Base-by-base conservation (phyloP, 2,113 vertebrate genomes). In the Aspiorhynchus laticeps region DNA sequence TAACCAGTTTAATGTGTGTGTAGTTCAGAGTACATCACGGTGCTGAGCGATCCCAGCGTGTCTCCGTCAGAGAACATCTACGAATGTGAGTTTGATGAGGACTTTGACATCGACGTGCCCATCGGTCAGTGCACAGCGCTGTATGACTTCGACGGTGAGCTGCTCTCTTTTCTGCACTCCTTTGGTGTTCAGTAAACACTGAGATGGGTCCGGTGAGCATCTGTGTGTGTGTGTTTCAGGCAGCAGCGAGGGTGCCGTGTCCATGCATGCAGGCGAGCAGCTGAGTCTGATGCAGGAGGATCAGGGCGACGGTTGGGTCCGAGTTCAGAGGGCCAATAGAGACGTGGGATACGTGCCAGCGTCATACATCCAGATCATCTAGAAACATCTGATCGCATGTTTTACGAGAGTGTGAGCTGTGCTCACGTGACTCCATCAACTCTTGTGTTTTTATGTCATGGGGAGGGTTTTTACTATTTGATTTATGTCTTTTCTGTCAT, bases 271-370 rank as follows among this genome's bases (percentile, higher is more conserved):
- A 83, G 96, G 95, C 0, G 96, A 97, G 87, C 90, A 91, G 88
- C 91, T 97, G 67, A 96, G 91, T 38, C 43, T 97, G 85, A 94
- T 97, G 94, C 95, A 96, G 56, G 93, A 95, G 10, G 96, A 97
- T 89, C 95, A 96, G 83, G 97, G 97, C 0, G 97, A 97, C 0
- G 97, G 96, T 26, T 97, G 97, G 97, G 96, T 96, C 67, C 94
- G 95, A 21, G 96, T 97, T 69, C 91, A 94, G 12, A 90, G 93
- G 91, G 91, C 90, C 87, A 91, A 88, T 61, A 96, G 96, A 36
- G 94, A 94, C 0, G 95, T 96, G 84, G 97, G 97, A 46, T 97
- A 97, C 2, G 96, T 97, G 85, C 97, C 97, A 31, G 96, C 97
- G 15, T 96, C 96, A 81, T 97, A 97, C 88, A 94, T 97, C 88